phyloP scores from a whole-genome alignment of 2,888 invertebrate species.

The Girardia tigrina region DNA sequence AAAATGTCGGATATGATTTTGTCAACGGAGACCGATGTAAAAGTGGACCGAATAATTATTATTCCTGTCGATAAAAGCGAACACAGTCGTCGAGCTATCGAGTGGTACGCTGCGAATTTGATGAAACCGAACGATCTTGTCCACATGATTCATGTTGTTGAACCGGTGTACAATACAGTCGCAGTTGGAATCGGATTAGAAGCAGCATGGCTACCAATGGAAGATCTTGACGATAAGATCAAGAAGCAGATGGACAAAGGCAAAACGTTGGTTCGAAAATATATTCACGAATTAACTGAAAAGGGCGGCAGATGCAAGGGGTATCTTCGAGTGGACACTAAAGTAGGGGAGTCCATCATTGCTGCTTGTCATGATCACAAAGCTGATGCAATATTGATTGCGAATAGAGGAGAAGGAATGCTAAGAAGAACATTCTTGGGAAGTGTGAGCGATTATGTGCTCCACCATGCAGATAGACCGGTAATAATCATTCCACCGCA shows the following conservation, averaged over 20 bases:
- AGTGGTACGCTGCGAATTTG: constrained; percentile 28
- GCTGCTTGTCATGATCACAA: constrained; percentile 24
- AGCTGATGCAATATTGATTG: constrained; percentile 27
- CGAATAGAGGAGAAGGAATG: constrained; percentile 28
- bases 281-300: constrained; percentile 2
- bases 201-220: constrained; percentile 1
- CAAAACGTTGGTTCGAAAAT: constrained; percentile 28
- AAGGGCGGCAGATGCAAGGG: constrained; percentile 25
- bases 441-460: constrained; percentile 33
- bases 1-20: too few species aligned
- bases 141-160: constrained; percentile 26
- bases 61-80: constrained; percentile 31
- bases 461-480: constrained; percentile 31
- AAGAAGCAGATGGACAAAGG: constrained; percentile 32
- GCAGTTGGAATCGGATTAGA: constrained; percentile 27
- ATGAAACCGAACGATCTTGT: constrained; percentile 19
- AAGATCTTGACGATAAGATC: constrained; percentile 19
- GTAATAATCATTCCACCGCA: constrained; percentile 39
- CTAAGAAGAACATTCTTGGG: constrained; percentile 31
- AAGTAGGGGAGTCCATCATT: constrained; percentile 26
- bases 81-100: constrained; percentile 25
- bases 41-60: constrained; percentile 3
- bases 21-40: not conserved
- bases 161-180: constrained; percentile 15
- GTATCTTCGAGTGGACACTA: not conserved